These are phyloP conservation scores for Vombatus ursinus DNA, from an alignment of 2,113 vertebrate species.

Conservation along the genomic window DNA sequence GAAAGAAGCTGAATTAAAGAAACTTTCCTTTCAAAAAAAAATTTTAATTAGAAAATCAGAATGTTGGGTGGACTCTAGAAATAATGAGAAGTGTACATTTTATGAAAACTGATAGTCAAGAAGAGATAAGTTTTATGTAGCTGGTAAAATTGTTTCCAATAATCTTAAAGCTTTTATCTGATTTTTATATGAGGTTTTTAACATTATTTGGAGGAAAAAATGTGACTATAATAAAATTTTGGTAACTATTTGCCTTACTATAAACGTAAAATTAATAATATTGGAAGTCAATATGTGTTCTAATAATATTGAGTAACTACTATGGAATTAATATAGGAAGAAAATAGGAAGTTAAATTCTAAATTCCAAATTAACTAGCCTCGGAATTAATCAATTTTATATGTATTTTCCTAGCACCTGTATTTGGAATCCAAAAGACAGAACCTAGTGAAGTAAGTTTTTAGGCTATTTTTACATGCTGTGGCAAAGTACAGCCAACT, in stretches of 20 bases:
- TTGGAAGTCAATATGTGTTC: background rate
- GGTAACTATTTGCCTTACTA: background rate
- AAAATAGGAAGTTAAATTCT: background rate
- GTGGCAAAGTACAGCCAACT: background rate
- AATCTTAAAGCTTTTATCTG: background rate
- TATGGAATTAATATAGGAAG: background rate
- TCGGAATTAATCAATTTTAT: slow-evolving; percentile 49
- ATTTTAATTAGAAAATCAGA: background rate
- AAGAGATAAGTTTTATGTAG: background rate
- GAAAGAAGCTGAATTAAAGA: background rate
- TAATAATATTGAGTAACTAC: background rate
- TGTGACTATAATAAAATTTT: background rate
- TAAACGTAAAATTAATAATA: background rate
- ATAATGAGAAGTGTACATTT: background rate
- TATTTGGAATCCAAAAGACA: slow-evolving; percentile 66
- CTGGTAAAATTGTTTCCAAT: background rate
- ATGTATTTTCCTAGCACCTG: slow-evolving; percentile 56
- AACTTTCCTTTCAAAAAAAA: background rate
- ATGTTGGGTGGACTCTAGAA: background rate
- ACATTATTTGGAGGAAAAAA: background rate
- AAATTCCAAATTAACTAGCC: background rate
- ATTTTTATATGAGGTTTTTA: background rate
- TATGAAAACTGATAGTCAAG: background rate
- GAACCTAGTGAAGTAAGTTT: slow-evolving; percentile 60
- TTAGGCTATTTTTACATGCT: slow-evolving; percentile 17